Evolutionary conservation across 2,888 invertebrate genomes (phyloP), one percentile per base, ranked within the genome.

Genomic region (Dasypolia templi): DNA sequence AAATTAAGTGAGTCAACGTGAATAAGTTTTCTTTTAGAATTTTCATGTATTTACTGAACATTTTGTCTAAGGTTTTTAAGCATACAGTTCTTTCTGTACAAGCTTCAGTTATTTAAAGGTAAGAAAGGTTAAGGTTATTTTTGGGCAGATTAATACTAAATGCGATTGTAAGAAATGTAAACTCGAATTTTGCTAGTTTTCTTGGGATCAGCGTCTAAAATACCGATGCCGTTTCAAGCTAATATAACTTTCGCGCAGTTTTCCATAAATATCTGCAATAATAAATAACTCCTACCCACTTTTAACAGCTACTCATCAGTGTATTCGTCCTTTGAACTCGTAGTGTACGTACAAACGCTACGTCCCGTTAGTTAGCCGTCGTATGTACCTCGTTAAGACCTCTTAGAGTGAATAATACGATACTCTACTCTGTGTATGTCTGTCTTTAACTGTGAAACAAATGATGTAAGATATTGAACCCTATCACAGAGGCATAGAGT

Each of bases 321-420:
- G 0, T 7, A 51, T 51, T 70, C 55, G 61, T 87, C 82, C 74
- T 86, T 85, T 86, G 80, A 82, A 79, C 82, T 35, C 82, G 62
- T 72, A 32, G 46, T 68, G 61, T 62, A 53, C 70, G 53, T 67
- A 79, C 69, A 72, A 77, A 79, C 81, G 66, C 65, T 68, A 75
- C 49, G 70, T 90, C 82, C 94, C 94, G 93, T 93, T 93, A 93
- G n/a, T 83, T 83, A 86, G 82, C 79, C 86, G 84, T 80, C 85
- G 85, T 83, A 86, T 84, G 86, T 81, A 78, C 82, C 88, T 90
- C 83, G 88, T 89, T 89, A 86, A 87, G 75, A 72, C 77, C 77
- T 79, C 77, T 76, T 59, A 59, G 55, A 82, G 79, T 78, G 80
- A 79, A 82, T 82, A 86, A 72, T 68, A 58, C 68, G 56, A 62